Evolutionary conservation across 2,113 vertebrate genomes (phyloP).

Genomic region (Morone chrysops): DNA sequence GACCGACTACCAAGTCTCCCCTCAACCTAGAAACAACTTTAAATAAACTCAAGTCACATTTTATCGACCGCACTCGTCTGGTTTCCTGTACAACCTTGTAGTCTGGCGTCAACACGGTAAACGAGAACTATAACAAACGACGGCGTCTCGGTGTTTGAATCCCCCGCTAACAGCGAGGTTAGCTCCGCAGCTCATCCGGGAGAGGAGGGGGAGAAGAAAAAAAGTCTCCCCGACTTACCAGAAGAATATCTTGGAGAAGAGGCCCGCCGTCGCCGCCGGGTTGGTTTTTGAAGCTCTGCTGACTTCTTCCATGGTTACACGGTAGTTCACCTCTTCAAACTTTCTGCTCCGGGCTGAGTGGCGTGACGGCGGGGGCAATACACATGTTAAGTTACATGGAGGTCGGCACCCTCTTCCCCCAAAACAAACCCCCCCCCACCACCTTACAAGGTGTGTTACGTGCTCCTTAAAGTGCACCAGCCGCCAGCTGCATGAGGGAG

Average conservation of each 20-base stretch:
- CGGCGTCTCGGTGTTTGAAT: slow-evolving; percentile 10
- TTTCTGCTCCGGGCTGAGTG: slow-evolving; percentile 2
- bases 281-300: slow-evolving; percentile 74
- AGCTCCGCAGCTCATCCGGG: background rate
- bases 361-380: background rate
- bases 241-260: slow-evolving; percentile 83
- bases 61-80: too few species aligned
- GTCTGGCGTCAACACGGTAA: too few species aligned
- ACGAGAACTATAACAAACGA: too few species aligned
- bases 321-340: background rate
- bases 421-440: too few species aligned
- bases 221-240: slow-evolving; percentile 78
- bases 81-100: too few species aligned
- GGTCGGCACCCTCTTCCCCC: background rate
- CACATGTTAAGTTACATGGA: slow-evolving; percentile 25
- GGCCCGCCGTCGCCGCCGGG: slow-evolving; percentile 77
- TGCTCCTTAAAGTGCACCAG: background rate
- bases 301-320: slow-evolving; percentile 73
- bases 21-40: background rate
- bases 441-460: background rate
- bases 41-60: too few species aligned
- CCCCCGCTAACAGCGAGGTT: background rate
- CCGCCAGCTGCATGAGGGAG: fast-evolving
- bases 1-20: background rate
- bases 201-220: too few species aligned